Percentiles rank a stretch among this genome's conserved stretches.
Evolutionary conservation across 2,888 invertebrate species (phyloP).

Genomic region (Dolomedes plantarius): DNA sequence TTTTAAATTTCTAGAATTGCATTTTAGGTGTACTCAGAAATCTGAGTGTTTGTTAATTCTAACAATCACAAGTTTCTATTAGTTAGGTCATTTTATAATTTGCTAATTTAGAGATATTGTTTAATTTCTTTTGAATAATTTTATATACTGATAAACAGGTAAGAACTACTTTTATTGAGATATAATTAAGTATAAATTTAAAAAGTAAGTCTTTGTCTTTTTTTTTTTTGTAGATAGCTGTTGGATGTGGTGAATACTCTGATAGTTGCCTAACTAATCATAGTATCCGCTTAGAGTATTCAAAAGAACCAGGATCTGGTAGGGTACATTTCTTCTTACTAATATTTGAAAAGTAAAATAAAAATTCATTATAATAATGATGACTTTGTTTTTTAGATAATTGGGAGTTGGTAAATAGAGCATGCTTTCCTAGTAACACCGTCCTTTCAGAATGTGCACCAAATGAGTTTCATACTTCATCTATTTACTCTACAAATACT

Average conservation of each 20-base stretch:
- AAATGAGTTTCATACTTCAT: conserved; percentile 76
- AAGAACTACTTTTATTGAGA: no score
- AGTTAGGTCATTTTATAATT: no score
- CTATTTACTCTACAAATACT: conserved; percentile 75
- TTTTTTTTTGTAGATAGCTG: conserved; percentile 76
- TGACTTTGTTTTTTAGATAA: conserved; percentile 69
- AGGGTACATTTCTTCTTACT: conserved; percentile 13
- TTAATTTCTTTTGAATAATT: no score
- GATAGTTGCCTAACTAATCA: conserved; percentile 75
- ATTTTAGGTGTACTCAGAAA: no score
- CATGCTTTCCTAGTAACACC: conserved; percentile 76
- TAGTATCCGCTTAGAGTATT: conserved; percentile 76
- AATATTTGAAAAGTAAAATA: background rate
- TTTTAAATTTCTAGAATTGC: no score
- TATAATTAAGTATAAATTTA: no score
- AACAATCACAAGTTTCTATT: no score
- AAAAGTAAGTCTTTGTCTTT: no score
- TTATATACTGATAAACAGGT: no score
- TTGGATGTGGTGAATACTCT: conserved; percentile 76
- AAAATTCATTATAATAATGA: conserved; percentile 10
- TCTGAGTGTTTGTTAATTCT: no score
- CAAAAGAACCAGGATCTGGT: conserved; percentile 75
- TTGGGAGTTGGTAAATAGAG: conserved; percentile 76
- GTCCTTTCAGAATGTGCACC: conserved; percentile 76
- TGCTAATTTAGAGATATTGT: no score